These are phyloP conservation scores for Crossaster papposus DNA, from an alignment of 53 echinoderm and acorn worm species.

Conservation along the genomic window DNA sequence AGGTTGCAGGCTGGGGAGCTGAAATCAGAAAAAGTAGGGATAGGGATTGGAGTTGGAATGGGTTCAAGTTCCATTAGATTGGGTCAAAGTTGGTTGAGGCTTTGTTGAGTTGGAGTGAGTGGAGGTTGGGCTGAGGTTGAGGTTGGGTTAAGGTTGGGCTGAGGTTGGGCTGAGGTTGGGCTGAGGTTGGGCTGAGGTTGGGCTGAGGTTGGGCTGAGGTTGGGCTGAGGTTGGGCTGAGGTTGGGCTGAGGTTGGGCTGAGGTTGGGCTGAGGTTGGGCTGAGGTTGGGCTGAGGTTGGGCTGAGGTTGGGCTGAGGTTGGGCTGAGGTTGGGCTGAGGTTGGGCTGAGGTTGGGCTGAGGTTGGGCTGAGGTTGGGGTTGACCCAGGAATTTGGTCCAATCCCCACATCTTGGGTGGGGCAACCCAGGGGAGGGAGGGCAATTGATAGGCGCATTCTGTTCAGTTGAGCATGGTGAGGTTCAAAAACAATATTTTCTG, in stretches of 20 bases:
- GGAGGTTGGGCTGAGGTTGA: neutral
- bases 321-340: neutral
- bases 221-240: neutral
- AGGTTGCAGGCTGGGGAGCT: constrained; percentile 60
- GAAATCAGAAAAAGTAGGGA: neutral
- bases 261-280: neutral
- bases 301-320: neutral
- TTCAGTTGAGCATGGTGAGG: neutral
- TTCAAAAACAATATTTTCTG: too few relatives aligned
- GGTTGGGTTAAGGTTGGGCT: neutral
- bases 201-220: neutral
- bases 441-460: too few relatives aligned
- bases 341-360: too few relatives aligned
- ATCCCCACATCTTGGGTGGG: too few relatives aligned
- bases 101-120: neutral
- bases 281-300: neutral
- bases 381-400: too few relatives aligned
- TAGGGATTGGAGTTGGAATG: neutral
- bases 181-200: neutral
- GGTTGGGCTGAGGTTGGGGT: too few relatives aligned
- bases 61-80: neutral
- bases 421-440: too few relatives aligned
- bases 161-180: neutral
- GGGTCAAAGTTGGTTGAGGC: neutral
- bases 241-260: neutral